Evolutionary conservation across 2,797 vertebrate species (phyloP), one percentile per base, ranked within the genome.

Genomic region (Emys orbicularis): DNA sequence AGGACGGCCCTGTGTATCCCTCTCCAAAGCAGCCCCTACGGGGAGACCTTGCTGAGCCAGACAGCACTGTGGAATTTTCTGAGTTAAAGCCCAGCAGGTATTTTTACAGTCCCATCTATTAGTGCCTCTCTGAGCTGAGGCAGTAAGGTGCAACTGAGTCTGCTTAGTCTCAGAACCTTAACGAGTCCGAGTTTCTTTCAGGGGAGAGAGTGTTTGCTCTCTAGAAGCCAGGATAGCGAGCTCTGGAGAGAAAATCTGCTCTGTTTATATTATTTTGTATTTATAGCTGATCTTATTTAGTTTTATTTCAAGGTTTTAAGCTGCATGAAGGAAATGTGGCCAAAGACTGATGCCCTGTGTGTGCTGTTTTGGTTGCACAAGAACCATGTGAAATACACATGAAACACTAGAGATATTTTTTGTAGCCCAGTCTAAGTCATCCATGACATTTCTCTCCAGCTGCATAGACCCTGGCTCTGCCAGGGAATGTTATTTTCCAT

Each of bases 251-350:
- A 47, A 47, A 47, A 12, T 37, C 34, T 68, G 65, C 65, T 16
- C n/a, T 16, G n/a, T 68, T n/a, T 37, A 68, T 18, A 8, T 31
- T 6, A 57, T 80, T 84, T 72, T 84, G 44, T 49, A 5, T 91
- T 81, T 53, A 5, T 59, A 77, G 80, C 8, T 79, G 68, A 57
- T 15, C n/a, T n/a, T 57, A 41, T 79, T 81, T 81, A n/a, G 61
- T 56, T 93, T 82, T 50, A 16, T 74, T 74, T 83, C 79, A 74
- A 74, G 11, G 37, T 25, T 74, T 91, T 57, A 29, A 68, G 84
- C 56, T 84, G 0, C 0, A 0, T 68, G 84, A 59, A 68, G 76
- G 56, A 0, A 0, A 8, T 49, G 37, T 49, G 81, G 56, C 44
- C 65, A 7, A 18, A 11, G 6, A 47, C 41, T 47, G 72, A 47